Evolutionary conservation across 2,888 invertebrate genomes (phyloP).

Genomic region (Epistrophe eligans): DNA sequence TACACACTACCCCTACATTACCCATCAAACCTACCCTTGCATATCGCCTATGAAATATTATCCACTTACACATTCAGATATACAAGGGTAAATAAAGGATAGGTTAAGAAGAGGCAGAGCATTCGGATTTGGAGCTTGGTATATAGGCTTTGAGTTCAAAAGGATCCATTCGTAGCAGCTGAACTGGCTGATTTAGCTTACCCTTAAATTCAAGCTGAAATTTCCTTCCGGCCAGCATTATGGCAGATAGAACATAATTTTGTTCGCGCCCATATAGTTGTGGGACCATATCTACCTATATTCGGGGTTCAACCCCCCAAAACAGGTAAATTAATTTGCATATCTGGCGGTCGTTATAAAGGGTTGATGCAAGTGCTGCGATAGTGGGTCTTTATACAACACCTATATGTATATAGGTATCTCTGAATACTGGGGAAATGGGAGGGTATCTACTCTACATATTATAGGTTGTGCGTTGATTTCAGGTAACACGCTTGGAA

Average conservation of each 20-base stretch:
- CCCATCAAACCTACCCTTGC: not conserved
- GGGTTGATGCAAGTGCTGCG: constrained; percentile 26
- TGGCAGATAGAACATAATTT: constrained; percentile 74
- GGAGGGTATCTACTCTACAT: not conserved
- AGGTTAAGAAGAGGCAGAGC: not conserved
- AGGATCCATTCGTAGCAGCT: constrained; percentile 63
- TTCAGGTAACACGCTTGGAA: constrained; percentile 39
- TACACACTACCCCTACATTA: not conserved
- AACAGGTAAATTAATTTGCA: constrained; percentile 74
- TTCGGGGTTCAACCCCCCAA: not conserved
- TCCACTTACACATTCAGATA: constrained; percentile 58
- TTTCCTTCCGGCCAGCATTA: constrained; percentile 76
- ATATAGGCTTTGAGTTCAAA: not conserved
- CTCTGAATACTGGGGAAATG: not conserved
- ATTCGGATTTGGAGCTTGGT: not conserved
- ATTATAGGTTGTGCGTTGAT: constrained; percentile 3
- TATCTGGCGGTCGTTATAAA: constrained; percentile 65
- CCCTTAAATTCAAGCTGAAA: constrained; percentile 75
- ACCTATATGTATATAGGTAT: constrained; percentile 11
- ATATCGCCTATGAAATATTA: constrained; percentile 61
- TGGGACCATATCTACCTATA: no score
- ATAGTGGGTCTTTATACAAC: constrained; percentile 6
- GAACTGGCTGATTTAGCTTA: constrained; percentile 75
- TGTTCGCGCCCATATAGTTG: constrained; percentile 13
- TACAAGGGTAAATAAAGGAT: constrained; percentile 41